A percentile compares a stretch with the other conserved stretches of the same genome.
These are phyloP conservation scores for Gymnodraco acuticeps DNA, from an alignment of 2,797 vertebrate genomes.

Conservation along the genomic window DNA sequence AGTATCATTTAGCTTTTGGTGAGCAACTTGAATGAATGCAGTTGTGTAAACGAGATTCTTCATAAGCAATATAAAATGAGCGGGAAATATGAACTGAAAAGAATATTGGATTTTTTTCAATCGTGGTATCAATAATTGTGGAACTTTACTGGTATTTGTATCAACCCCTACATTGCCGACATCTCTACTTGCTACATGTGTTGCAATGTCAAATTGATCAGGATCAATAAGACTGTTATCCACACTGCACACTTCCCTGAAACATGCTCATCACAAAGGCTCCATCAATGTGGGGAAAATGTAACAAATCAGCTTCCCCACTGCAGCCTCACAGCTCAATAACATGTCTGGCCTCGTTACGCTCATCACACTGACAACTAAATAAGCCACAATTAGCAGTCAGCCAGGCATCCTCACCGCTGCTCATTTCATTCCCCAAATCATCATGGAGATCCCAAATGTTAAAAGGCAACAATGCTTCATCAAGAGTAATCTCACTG, in stretches of 20 bases:
- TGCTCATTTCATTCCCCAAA: conserved; percentile 62
- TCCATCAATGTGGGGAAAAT: conserved; percentile 24
- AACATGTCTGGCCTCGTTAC: conserved; percentile 81
- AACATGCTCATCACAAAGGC: conserved; percentile 17
- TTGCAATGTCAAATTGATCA: conserved; percentile 1
- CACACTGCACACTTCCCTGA: neutral
- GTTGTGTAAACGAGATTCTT: too few species aligned
- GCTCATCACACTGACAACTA: conserved; percentile 83
- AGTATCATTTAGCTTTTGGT: too few species aligned
- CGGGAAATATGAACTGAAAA: too few species aligned
- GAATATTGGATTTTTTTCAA: too few species aligned
- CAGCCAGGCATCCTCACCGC: conserved; percentile 64
- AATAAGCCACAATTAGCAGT: conserved; percentile 83
- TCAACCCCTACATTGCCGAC: too few species aligned
- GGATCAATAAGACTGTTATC: neutral
- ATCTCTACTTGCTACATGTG: too few species aligned
- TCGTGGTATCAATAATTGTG: too few species aligned
- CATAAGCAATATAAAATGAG: too few species aligned
- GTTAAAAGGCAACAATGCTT: conserved; percentile 43
- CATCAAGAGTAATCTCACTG: conserved; percentile 44
- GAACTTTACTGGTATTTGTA: too few species aligned
- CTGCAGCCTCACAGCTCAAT: conserved; percentile 78
- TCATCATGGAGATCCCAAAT: conserved; percentile 50
- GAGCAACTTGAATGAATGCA: too few species aligned
- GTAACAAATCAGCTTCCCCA: conserved; percentile 42